Evolutionary conservation across 2,113 vertebrate genomes (phyloP).

Genomic region (Myrmecophaga tridactyla): DNA sequence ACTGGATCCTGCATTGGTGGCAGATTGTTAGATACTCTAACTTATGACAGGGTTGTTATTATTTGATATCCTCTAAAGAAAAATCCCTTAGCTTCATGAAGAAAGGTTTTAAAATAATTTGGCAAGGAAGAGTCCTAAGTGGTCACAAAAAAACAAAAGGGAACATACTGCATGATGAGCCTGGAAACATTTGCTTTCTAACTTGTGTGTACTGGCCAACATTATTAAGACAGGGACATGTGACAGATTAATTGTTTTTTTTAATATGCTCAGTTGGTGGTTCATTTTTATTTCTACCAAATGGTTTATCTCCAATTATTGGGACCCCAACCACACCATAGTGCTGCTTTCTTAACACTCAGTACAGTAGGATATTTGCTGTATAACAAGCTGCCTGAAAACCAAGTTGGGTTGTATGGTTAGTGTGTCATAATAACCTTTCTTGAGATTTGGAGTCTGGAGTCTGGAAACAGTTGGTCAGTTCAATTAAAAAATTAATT

Average conservation of each 20-base stretch:
- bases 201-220: background rate
- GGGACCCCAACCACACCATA: background rate
- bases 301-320: background rate
- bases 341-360: background rate
- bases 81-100: background rate
- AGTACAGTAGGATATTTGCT: accelerated
- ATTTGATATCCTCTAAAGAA: background rate
- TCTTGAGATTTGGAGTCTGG: background rate
- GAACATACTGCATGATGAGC: background rate
- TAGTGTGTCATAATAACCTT: background rate
- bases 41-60: too few relatives aligned
- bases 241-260: background rate
- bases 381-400: too few relatives aligned
- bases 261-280: background rate
- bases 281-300: background rate
- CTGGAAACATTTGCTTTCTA: background rate
- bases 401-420: background rate
- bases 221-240: background rate
- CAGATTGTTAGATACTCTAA: background rate
- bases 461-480: background rate
- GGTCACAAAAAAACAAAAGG: background rate
- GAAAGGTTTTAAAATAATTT: background rate
- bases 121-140: background rate
- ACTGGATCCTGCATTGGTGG: too few relatives aligned
- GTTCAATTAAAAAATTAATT: background rate